Evolutionary conservation across 2,888 invertebrate genomes (phyloP), one percentile per base, ranked within the genome.

Genomic region (Idaea biselata): DNA sequence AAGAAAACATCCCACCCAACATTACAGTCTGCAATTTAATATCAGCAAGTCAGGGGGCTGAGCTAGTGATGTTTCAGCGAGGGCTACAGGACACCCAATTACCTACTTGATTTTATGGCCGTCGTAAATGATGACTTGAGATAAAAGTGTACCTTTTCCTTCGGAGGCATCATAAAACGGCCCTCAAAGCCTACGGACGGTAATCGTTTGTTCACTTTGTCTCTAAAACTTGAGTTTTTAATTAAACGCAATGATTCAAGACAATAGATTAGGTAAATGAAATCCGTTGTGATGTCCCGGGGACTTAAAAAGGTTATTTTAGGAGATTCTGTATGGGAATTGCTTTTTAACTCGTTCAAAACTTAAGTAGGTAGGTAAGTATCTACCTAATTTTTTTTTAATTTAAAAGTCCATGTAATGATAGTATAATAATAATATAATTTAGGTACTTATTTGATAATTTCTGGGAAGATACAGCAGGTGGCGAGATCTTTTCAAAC

Each of bases 101-200:
- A 71, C 67, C 68, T 63, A 69, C 71, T 68, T 70, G 68, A 71
- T 71, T 71, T 71, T 71, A 70, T 69, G 64, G 64, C n/a, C 32
- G 60, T 62, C 60, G 69, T 70, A 72, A 71, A 70, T 71, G 64
- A 60, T 64, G 67, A 60, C 59, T 59, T 62, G 67, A 71, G 72
- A 73, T 72, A 73, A 70, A 63, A 65, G 55, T 63, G 60, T 60
- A 63, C 62, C 61, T 66, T 68, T 65, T 65, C 25, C 25, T 25
- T 62, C 14, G 11, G 11, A 44, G 44, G 44, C 14, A 11, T 44
- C 44, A 44, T 44, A 44, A 44, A 44, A 44, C 8, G 14, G 11
- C 44, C 44, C 44, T 44, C 11, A 3, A 44, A 44, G 44, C 32
- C 32, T 32, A 8, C 32, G 11, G 44, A 44, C 14, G 44, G 6